Conservation (phyloP, 2,797 vertebrate species). For the Lagorchestes hirsutus region DNA sequence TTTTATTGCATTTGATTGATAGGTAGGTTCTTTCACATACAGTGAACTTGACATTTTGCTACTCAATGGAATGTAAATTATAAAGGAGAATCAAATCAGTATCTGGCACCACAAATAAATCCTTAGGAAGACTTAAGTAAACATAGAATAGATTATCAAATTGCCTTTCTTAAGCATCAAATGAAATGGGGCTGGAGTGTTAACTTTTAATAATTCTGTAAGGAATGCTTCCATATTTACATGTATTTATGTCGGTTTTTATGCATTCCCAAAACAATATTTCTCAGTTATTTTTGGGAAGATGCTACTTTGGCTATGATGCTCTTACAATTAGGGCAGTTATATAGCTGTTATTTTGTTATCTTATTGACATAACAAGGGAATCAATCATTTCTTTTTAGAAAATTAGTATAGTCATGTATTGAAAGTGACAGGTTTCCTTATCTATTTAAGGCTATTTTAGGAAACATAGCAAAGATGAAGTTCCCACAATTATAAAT, state of each 20-base stretch:
- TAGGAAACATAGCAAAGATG: not conserved
- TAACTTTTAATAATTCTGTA: not conserved
- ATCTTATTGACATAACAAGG: not conserved
- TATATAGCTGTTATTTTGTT: not conserved
- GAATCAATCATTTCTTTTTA: not conserved
- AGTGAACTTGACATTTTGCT: constrained; percentile 33
- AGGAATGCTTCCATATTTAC: not conserved
- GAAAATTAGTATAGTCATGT: not conserved
- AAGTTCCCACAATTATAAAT: not conserved
- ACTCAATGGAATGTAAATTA: constrained; percentile 35
- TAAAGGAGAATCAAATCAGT: not conserved
- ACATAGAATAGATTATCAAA: not conserved
- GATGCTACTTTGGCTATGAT: not conserved
- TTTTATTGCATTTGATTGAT: constrained; percentile 50
- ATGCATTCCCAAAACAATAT: not conserved
- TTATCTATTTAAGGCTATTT: constrained; percentile 26
- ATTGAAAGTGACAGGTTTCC: not conserved
- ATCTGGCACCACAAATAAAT: constrained; percentile 6
- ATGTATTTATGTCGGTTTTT: not conserved
- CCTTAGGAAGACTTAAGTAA: constrained; percentile 13
- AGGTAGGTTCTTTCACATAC: not conserved
- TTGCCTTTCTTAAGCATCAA: constrained; percentile 2
- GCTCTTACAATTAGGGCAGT: not conserved
- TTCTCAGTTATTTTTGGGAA: not conserved
- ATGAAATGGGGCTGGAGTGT: not conserved